Percentiles rank a stretch among this genome's conserved stretches.
Evolutionary conservation across 92 coral and sea anemone genomes (phyloP).

Genomic region (Muricea muricata): DNA sequence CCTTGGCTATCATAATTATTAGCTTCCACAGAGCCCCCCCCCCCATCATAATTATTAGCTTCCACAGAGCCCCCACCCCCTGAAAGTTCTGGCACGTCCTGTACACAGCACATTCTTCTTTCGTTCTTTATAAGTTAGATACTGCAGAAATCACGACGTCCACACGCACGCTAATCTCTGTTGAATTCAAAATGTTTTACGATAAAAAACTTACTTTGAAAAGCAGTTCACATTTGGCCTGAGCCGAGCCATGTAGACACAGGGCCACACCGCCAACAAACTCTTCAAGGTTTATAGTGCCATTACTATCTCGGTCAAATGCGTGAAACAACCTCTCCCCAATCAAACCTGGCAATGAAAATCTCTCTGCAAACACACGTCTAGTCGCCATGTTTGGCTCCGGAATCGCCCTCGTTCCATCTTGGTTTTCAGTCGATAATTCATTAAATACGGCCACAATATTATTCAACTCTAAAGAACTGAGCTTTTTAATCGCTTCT

Average conservation of each 20-base stretch:
- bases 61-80: too few relatives aligned
- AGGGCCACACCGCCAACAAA: slow-evolving; percentile 97
- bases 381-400: slow-evolving; percentile 83
- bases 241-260: slow-evolving; percentile 94
- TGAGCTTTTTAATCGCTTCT: slow-evolving; percentile 88
- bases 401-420: slow-evolving; percentile 81
- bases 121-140: too few relatives aligned
- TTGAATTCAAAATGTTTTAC: too few relatives aligned
- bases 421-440: slow-evolving; percentile 83
- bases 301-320: slow-evolving; percentile 89
- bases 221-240: slow-evolving; percentile 93
- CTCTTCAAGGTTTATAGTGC: slow-evolving; percentile 94
- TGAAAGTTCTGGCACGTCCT: too few relatives aligned
- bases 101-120: too few relatives aligned
- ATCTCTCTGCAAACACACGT: slow-evolving; percentile 95
- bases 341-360: slow-evolving; percentile 92
- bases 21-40: too few relatives aligned
- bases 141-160: too few relatives aligned
- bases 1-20: too few relatives aligned
- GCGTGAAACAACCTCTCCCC: slow-evolving; percentile 96
- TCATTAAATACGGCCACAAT: slow-evolving; percentile 93
- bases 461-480: slow-evolving; percentile 83
- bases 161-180: too few relatives aligned
- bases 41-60: too few relatives aligned
- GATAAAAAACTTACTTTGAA: slow-evolving; percentile 75